Evolutionary conservation across 2,113 vertebrate genomes (phyloP).

Genomic region (Clarias gariepinus): DNA sequence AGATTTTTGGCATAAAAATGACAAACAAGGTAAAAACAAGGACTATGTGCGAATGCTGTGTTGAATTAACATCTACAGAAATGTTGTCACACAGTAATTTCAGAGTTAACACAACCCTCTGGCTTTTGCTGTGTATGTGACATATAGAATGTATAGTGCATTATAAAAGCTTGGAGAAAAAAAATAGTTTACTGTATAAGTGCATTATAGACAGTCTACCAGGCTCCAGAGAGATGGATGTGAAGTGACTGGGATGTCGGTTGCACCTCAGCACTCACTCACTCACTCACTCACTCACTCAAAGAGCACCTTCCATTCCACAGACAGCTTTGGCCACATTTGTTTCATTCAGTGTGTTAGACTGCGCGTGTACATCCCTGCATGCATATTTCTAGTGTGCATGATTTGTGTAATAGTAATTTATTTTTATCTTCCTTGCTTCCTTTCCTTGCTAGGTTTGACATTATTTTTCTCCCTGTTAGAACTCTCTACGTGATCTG

Average conservation of each 20-base stretch:
- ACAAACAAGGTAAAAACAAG: conserved; percentile 4
- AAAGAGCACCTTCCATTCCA: background rate
- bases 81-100: background rate
- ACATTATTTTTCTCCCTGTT: background rate
- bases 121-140: background rate
- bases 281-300: background rate
- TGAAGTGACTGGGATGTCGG: conserved; percentile 36
- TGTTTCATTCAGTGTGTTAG: background rate
- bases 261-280: conserved; percentile 14
- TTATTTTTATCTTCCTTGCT: conserved; percentile 1
- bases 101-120: background rate
- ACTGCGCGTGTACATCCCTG: background rate
- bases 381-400: background rate
- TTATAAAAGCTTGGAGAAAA: background rate
- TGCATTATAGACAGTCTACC: conserved; percentile 26
- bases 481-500: conserved; percentile 15
- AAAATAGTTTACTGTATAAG: background rate
- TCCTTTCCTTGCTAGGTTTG: background rate
- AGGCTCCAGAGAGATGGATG: conserved; percentile 40
- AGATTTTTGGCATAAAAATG: background rate
- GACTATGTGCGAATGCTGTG: background rate
- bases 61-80: background rate
- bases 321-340: conserved; percentile 12
- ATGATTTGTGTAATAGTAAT: background rate
- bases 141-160: background rate